phyloP scores from a whole-genome alignment of 2,797 vertebrate species.

The Hippocampus kuda region DNA sequence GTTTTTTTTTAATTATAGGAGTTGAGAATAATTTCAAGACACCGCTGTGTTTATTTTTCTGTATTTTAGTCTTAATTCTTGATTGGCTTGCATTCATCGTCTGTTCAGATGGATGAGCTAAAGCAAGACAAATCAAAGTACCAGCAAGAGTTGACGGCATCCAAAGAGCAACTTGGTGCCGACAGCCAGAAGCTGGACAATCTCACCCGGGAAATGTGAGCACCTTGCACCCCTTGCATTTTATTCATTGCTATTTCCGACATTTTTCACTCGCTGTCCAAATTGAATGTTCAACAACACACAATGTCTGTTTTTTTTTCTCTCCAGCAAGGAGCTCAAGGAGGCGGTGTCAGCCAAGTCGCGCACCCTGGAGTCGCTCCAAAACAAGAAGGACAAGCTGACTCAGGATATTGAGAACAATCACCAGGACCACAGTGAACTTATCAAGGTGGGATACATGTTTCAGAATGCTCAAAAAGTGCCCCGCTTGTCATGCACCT shows the following conservation, averaged over 20 bases:
- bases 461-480: not conserved
- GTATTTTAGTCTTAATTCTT: not conserved
- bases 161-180: constrained; percentile 73
- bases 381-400: constrained; percentile 82
- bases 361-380: constrained; percentile 72
- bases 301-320: not conserved
- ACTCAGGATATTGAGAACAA: constrained; percentile 71
- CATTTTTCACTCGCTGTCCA: not conserved
- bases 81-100: not conserved
- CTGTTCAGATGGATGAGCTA: constrained; percentile 72
- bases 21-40: not conserved
- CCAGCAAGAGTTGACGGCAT: constrained; percentile 74
- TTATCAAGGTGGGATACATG: constrained; percentile 51
- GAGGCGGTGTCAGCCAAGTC: constrained; percentile 70
- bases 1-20: not conserved
- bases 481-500: not conserved
- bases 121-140: constrained; percentile 75
- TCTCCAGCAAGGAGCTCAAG: constrained; percentile 81
- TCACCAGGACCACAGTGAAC: constrained; percentile 68
- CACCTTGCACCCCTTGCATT: no score
- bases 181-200: constrained; percentile 75
- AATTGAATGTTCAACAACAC: not conserved
- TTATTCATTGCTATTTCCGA: not conserved
- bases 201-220: constrained; percentile 85
- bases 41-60: not conserved